These are phyloP conservation scores for Drosophila cracens DNA, from an alignment of 2,888 invertebrate species.

Conservation along the genomic window DNA sequence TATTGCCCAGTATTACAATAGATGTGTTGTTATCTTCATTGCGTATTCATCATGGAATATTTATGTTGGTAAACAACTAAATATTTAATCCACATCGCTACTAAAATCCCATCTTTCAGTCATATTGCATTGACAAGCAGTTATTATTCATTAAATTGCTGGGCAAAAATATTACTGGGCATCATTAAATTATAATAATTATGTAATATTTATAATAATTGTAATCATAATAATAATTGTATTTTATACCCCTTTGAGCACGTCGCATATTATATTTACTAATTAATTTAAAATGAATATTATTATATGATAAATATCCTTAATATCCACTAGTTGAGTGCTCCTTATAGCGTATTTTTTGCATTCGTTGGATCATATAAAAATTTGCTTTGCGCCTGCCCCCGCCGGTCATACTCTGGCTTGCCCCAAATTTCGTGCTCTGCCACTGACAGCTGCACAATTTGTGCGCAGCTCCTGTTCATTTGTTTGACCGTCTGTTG, in stretches of 20 bases:
- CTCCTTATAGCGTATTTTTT: not conserved
- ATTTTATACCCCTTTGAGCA: not conserved
- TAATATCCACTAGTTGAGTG: not conserved
- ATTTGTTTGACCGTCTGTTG: constrained; percentile 59
- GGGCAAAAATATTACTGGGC: not conserved
- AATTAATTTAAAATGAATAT: not conserved
- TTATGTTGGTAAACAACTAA: constrained; percentile 26
- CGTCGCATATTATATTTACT: not conserved
- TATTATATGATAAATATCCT: not conserved
- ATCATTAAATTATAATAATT: not conserved
- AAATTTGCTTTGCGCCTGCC: constrained; percentile 51
- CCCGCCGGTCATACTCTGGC: constrained; percentile 38
- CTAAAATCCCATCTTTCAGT: constrained; percentile 9
- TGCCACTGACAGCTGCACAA: constrained; percentile 74
- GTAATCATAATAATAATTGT: not conserved
- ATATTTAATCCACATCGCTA: constrained; percentile 37
- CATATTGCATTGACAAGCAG: constrained; percentile 60
- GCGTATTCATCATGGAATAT: not conserved
- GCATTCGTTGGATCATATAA: constrained; percentile 23
- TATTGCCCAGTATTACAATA: not conserved
- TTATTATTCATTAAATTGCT: constrained; percentile 14
- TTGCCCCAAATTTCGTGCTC: constrained; percentile 28
- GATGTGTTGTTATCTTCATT: not conserved
- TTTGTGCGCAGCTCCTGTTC: constrained; percentile 70
- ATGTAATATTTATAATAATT: not conserved